Base-by-base conservation (phyloP, 2,113 vertebrate genomes). In the Entomyzon cyanotis region DNA sequence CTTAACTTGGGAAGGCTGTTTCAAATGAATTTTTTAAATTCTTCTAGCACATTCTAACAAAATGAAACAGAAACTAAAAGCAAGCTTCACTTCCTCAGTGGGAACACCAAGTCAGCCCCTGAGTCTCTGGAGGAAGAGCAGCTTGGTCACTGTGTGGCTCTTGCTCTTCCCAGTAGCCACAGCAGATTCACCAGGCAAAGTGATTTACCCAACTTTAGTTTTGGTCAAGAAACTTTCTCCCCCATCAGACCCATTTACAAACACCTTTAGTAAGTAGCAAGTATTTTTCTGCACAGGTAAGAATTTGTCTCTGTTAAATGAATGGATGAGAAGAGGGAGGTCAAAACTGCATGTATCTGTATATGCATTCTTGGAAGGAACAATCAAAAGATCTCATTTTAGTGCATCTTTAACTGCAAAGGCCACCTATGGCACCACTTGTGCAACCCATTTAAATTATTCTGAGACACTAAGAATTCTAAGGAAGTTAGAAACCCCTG, bases 11-110 rank as follows among this genome's bases (percentile, higher is more conserved):
- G 10, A 55, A 28, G 12, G 30, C 20, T 69, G 19, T 33, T 84
- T 52, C 30, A 44, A 13, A 47, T 1, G 1, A 33, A 8, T 50
- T 46, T 60, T 35, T 28, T 2, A 4, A 59, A 25, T 49, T 76
- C 28, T 91, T 89, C 37, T n/a, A 73, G 58, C 27, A 58, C 31
- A 7, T 79, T 89, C 53, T 46, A 68, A 63, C 31, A 44, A 82
- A 87, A 78, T 22, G 15, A 71, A 93, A 82, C 16, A 79, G 74
- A 82, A 96, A 94, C 6, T 10, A 60, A 82, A 8, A 53, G 23
- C 16, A 70, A 42, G 19, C 2, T 9, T 59, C 42, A 47, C 9
- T 39, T 58, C 42, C 70, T 60, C 0, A 0, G 18, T 0, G 0
- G 42, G 52, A 87, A 41, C 31, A 82, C 14, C 46, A 20, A 56